Conservation (phyloP, 2,888 invertebrate species). For the Cryptophagus acutangulus region DNA sequence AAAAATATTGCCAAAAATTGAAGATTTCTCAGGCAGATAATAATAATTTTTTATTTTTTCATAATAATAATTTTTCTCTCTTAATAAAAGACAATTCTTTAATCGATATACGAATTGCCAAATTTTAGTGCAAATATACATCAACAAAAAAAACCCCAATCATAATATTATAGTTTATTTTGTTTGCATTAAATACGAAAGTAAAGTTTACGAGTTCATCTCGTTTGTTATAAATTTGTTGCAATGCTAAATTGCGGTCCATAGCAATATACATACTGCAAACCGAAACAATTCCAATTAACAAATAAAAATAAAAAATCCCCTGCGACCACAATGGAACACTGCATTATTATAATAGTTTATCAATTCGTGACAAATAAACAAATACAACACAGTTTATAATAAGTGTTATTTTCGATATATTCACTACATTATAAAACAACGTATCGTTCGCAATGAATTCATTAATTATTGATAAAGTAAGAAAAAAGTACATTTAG, state of each 20-base stretch:
- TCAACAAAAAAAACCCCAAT: not conserved
- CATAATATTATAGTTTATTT: not conserved
- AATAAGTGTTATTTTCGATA: constrained; percentile 4
- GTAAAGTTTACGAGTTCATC: not conserved
- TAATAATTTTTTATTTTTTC: too few relatives aligned
- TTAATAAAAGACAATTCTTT: too few relatives aligned
- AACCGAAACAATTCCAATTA: constrained; percentile 11
- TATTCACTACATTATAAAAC: constrained; percentile 33
- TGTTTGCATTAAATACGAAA: too few relatives aligned
- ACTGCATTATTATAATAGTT: constrained; percentile 16
- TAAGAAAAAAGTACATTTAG: constrained; percentile 7
- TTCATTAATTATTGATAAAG: too few relatives aligned
- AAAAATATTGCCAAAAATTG: too few relatives aligned
- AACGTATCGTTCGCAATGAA: constrained; percentile 10
- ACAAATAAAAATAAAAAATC: constrained; percentile 10
- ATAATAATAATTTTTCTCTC: too few relatives aligned
- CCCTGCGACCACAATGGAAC: constrained; percentile 17
- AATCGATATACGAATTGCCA: not conserved
- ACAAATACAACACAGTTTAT: constrained; percentile 35
- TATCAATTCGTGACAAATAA: constrained; percentile 34
- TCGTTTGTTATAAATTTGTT: constrained; percentile 13
- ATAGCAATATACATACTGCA: not conserved
- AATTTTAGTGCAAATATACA: not conserved
- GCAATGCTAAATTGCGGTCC: constrained; percentile 24
- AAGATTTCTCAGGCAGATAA: too few relatives aligned